Conservation (phyloP, 2,113 vertebrate species). For the Sus scrofa region T2T-Sscrofa CM000820.6:58827501-58828000, state of each 20-base stretch:
- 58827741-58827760: not conserved
- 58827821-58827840: conserved; percentile 67
- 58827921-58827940: conserved; percentile 37
- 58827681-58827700: not conserved
- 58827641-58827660: not conserved
- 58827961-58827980: conserved; percentile 67
- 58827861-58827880: conserved; percentile 46
- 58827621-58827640: not conserved
- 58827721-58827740: not conserved
- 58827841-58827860: conserved; percentile 60
- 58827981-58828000: conserved; percentile 70
- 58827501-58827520: not conserved
- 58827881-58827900: conserved; percentile 54
- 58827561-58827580: not conserved
- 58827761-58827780: not conserved
- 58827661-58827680: conserved; percentile 38
- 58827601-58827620: not conserved
- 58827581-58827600: not conserved
- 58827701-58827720: not conserved
- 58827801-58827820: conserved; percentile 55
- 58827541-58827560: not conserved
- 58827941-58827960: conserved; percentile 10
- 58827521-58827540: not conserved
- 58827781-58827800: not conserved
- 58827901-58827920: conserved; percentile 68